phyloP scores from a whole-genome alignment of 1,140 invertebrate genomes.

The Hormaphis cornu region DNA sequence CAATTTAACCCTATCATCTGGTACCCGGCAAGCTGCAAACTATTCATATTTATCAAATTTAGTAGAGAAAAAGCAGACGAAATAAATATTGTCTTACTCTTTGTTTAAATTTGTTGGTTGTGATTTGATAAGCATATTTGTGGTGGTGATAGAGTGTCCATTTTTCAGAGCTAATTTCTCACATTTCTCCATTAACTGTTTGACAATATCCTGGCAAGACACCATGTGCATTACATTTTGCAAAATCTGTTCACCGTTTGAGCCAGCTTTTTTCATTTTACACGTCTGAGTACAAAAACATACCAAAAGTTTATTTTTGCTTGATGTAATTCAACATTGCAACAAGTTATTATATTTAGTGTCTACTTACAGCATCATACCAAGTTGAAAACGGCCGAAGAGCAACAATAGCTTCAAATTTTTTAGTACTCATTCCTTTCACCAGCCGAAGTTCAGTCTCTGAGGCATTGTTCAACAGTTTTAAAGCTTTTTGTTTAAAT shows the following conservation, averaged over 20 bases:
- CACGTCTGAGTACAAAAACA: constrained; percentile 46
- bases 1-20: constrained; percentile 92
- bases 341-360: not conserved
- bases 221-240: constrained; percentile 62
- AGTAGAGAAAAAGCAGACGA: not conserved
- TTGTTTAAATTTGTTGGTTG: constrained; percentile 54
- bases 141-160: constrained; percentile 61
- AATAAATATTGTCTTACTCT: constrained; percentile 42
- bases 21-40: constrained; percentile 69
- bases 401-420: constrained; percentile 56
- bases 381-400: constrained; percentile 60
- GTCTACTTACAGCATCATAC: constrained; percentile 54
- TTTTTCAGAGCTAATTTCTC: constrained; percentile 58
- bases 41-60: constrained; percentile 41
- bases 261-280: constrained; percentile 59
- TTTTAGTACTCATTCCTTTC: constrained; percentile 61
- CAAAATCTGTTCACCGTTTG: constrained; percentile 58
- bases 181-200: constrained; percentile 64
- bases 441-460: constrained; percentile 56
- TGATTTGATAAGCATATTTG: constrained; percentile 52
- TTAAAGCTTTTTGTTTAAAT: constrained; percentile 62
- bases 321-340: not conserved
- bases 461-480: constrained; percentile 61
- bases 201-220: constrained; percentile 58
- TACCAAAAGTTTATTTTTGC: not conserved